Evolutionary conservation across 2,113 vertebrate genomes (phyloP), one percentile per base, ranked within the genome.

Genomic region (Noturus placidus): DNA sequence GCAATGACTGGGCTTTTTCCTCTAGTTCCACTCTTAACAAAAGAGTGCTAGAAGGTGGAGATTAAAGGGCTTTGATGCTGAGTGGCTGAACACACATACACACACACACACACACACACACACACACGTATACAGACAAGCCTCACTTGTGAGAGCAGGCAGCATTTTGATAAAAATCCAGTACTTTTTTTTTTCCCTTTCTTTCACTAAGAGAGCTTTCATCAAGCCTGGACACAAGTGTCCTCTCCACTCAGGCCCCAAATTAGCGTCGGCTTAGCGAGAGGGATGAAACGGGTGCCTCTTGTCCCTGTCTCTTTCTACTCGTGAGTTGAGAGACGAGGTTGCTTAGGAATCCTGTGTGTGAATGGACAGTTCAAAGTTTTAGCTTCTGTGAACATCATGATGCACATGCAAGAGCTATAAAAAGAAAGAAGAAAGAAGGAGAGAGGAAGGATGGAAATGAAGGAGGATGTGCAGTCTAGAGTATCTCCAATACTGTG

Each of bases 211-310:
- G 91, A 94, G 92, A 92, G 91, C 95, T 95, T 95, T 95, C 93
- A 95, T 95, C 93, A 94, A 93, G 85, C 91, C 91, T 56, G 86
- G 92, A 93, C 92, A 93, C 91, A 92, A 94, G 92, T 93, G 93
- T 90, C 92, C 94, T 94, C 94, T 94, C 92, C 91, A 93, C 90
- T 93, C 92, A 89, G 91, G 87, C 90, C 61, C 89, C 89, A 92
- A 94, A 94, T 94, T 93, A 93, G 91, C 83, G 67, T 38, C 20
- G 87, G 74, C 87, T 86, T 86, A 86, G 76, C 50, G 82, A 87
- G 89, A 63, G 87, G 85, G 87, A 76, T 87, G 88, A 90, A 90
- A 86, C 63, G 38, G 86, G 61, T 54, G 52, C 87, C 85, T 87
- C 87, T 79, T 82, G 83, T 88, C 69, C 76, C 72, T 85, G 65